These are phyloP conservation scores for Threskiornis aethiopicus DNA, from an alignment of 2,797 vertebrate genomes.

Conservation along the genomic window DNA sequence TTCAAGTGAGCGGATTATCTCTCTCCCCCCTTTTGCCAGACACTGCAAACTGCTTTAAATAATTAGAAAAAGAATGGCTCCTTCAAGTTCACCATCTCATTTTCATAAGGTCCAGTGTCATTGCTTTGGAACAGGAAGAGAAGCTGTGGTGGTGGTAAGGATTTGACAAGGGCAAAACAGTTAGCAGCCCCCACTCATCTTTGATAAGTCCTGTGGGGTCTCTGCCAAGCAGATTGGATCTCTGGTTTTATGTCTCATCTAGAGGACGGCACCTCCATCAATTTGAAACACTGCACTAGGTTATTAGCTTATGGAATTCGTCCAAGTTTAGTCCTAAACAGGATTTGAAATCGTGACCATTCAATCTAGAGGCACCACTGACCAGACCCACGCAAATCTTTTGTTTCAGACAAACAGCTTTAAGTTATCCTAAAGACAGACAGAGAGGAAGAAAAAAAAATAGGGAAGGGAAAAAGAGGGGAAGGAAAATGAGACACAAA, in stretches of 20 bases:
- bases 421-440: slow-evolving; percentile 9
- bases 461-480: background rate
- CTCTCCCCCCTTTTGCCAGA: slow-evolving; percentile 28
- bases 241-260: slow-evolving; percentile 68
- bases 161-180: slow-evolving; percentile 71
- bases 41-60: slow-evolving; percentile 56
- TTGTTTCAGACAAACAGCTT: slow-evolving; percentile 45
- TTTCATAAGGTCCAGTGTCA: slow-evolving; percentile 56
- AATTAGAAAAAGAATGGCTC: slow-evolving; percentile 59
- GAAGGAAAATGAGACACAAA: slow-evolving; percentile 1
- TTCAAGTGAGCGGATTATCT: slow-evolving; percentile 53
- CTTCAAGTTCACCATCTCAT: slow-evolving; percentile 57
- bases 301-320: slow-evolving; percentile 67
- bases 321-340: slow-evolving; percentile 62
- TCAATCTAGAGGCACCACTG: slow-evolving; percentile 23
- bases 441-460: background rate
- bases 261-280: slow-evolving; percentile 67
- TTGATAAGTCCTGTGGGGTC: slow-evolving; percentile 72
- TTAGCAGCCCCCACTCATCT: slow-evolving; percentile 67
- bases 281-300: slow-evolving; percentile 49
- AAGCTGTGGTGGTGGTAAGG: background rate
- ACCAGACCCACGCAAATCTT: background rate
- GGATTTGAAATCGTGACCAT: slow-evolving; percentile 56
- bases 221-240: slow-evolving; percentile 66
- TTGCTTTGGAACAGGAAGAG: slow-evolving; percentile 44